Evolutionary conservation across 2,113 vertebrate species (phyloP).

Genomic region (Salvelinus fontinalis): DNA sequence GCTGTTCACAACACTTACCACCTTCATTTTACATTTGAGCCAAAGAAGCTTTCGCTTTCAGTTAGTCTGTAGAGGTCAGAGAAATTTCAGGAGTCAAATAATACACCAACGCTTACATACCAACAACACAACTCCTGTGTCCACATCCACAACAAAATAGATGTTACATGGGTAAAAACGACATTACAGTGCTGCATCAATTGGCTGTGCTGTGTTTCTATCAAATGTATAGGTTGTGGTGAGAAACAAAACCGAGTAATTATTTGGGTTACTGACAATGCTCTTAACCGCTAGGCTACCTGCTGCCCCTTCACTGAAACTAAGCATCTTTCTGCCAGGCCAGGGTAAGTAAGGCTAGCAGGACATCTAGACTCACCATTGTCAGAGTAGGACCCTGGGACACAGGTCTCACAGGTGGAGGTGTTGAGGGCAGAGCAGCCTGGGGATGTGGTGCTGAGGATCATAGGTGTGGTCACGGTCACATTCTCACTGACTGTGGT

Average conservation of each 20-base stretch:
- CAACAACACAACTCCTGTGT: background rate
- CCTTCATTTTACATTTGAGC: background rate
- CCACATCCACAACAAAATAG: background rate
- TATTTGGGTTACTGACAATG: constrained; percentile 9
- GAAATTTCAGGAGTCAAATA: background rate
- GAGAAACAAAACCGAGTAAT: too few species aligned
- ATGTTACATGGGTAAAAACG: background rate
- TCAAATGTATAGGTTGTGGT: background rate
- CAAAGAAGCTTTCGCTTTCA: background rate
- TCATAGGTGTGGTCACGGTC: constrained; percentile 48
- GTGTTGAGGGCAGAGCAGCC: constrained; percentile 68
- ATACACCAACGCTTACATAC: background rate
- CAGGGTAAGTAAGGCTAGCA: background rate
- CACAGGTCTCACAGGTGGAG: constrained; percentile 70
- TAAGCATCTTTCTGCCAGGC: background rate
- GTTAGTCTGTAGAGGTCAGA: background rate
- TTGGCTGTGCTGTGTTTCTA: background rate
- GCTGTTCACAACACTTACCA: background rate
- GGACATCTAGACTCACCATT: constrained; percentile 59
- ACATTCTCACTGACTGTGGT: background rate
- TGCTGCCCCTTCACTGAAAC: too few species aligned
- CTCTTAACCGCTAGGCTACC: too few species aligned
- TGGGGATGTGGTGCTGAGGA: constrained; percentile 53
- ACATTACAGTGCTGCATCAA: background rate
- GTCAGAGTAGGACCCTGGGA: constrained; percentile 72